These are phyloP conservation scores for Trididemnum miniatum DNA, from an alignment of 23 tunicate genomes.

Conservation along the genomic window DNA sequence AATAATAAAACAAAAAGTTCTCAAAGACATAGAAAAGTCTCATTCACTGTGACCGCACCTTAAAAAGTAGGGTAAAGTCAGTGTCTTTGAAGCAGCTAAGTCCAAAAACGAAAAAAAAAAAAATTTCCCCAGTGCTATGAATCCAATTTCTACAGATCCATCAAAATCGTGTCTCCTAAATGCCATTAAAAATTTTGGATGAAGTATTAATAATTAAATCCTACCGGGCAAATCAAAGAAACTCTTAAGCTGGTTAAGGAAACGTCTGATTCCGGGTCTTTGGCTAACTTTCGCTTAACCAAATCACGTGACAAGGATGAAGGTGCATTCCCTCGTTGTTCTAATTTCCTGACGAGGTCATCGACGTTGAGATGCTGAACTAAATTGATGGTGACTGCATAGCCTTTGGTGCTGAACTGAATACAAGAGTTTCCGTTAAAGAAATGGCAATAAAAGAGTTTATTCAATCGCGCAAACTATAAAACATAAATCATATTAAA, in stretches of 20 bases:
- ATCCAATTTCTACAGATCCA: too few relatives aligned
- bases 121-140: too few relatives aligned
- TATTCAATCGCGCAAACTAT: too few relatives aligned
- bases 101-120: too few relatives aligned
- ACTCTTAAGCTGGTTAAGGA: constrained; percentile 74
- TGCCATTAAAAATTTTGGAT: too few relatives aligned
- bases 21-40: too few relatives aligned
- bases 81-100: too few relatives aligned
- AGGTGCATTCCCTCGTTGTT: constrained; percentile 12
- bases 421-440: neutral
- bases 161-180: too few relatives aligned
- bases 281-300: constrained; percentile 53
- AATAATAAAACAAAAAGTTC: too few relatives aligned
- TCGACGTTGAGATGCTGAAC: constrained; percentile 59
- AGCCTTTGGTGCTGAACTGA: constrained; percentile 19
- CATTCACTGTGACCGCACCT: too few relatives aligned
- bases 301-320: constrained; percentile 26
- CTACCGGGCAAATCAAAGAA: constrained; percentile 84
- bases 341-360: constrained; percentile 40
- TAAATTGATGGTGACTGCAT: constrained; percentile 43
- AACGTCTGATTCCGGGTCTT: constrained; percentile 71
- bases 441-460: neutral
- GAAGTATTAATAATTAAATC: neutral
- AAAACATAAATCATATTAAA: too few relatives aligned
- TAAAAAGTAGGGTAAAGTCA: too few relatives aligned